phyloP scores from a whole-genome alignment of 2,888 invertebrate species.

The Netelia virgata region DNA sequence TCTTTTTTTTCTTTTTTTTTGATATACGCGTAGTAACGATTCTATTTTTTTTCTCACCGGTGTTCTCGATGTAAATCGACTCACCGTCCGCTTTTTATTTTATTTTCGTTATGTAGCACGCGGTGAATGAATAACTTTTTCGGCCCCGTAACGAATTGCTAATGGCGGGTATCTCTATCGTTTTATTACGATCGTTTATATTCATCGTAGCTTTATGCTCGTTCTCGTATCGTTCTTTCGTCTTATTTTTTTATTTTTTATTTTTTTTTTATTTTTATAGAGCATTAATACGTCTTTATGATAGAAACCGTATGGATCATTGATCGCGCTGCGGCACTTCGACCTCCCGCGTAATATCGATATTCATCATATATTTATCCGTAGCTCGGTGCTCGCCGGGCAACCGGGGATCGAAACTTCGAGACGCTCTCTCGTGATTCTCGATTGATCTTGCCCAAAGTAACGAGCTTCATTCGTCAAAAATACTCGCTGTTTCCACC shows the following conservation, averaged over 20 bases:
- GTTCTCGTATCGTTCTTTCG: background rate
- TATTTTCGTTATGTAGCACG: slow-evolving; percentile 16
- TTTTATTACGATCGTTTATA: slow-evolving; percentile 60
- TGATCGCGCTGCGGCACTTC: slow-evolving; percentile 62
- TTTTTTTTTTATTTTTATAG: slow-evolving; percentile 24
- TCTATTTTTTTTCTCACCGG: slow-evolving; percentile 31
- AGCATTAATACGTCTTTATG: slow-evolving; percentile 70
- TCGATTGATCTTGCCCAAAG: slow-evolving; percentile 68
- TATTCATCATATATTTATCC: slow-evolving; percentile 63
- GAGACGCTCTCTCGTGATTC: slow-evolving; percentile 58
- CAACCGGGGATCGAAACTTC: slow-evolving; percentile 59
- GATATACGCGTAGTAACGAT: slow-evolving; percentile 28
- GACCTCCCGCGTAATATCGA: slow-evolving; percentile 68
- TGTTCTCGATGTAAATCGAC: slow-evolving; percentile 45
- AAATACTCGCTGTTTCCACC: slow-evolving; percentile 16
- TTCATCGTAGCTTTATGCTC: slow-evolving; percentile 21
- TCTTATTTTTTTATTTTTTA: background rate
- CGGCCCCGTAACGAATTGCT: slow-evolving; percentile 46
- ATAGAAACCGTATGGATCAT: slow-evolving; percentile 64
- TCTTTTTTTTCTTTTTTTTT: too few species aligned
- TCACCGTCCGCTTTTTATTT: slow-evolving; percentile 9
- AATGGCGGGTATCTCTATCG: slow-evolving; percentile 47
- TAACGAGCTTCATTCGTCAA: slow-evolving; percentile 73
- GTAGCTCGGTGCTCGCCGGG: background rate
- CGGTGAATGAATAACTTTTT: slow-evolving; percentile 45